phyloP scores from a whole-genome alignment of 2,113 vertebrate species.

The Indicator indicator region DNA sequence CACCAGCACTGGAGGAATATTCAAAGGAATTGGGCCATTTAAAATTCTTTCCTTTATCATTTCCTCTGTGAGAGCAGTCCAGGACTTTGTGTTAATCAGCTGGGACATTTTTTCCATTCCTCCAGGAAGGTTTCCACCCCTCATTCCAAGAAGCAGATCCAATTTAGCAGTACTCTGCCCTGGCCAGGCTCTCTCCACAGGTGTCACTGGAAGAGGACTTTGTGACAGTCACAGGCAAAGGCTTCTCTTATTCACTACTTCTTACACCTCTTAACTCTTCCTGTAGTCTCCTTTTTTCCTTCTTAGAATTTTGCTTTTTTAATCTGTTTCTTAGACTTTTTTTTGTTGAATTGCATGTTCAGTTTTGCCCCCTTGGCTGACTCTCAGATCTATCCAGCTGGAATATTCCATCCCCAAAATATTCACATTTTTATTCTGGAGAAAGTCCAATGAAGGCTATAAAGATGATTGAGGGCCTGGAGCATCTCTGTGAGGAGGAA shows the following conservation, averaged over 20 bases:
- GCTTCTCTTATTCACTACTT: not conserved
- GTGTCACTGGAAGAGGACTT: not conserved
- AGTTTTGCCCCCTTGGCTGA: not conserved
- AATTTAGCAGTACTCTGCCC: not conserved
- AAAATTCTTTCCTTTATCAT: not conserved
- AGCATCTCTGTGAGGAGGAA: no score
- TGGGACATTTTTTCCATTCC: conserved; percentile 5
- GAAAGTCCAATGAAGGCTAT: no score
- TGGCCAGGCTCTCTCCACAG: not conserved
- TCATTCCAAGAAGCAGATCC: not conserved
- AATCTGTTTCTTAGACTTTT: not conserved
- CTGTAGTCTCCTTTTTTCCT: not conserved
- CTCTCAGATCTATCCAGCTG: not conserved
- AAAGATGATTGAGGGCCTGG: no score
- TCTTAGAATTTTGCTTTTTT: not conserved
- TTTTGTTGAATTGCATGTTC: not conserved
- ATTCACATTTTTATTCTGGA: not conserved
- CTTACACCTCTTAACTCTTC: not conserved
- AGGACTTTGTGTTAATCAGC: not conserved
- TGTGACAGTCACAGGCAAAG: not conserved
- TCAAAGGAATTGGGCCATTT: not conserved
- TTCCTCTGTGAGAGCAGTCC: not conserved
- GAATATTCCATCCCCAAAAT: not conserved
- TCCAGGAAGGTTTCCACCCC: not conserved
- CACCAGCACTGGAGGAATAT: not conserved